A percentile compares a stretch with the other conserved stretches of the same genome.
phyloP scores from a whole-genome alignment of 2,888 invertebrate species.

The Lucinisca nassula region DNA sequence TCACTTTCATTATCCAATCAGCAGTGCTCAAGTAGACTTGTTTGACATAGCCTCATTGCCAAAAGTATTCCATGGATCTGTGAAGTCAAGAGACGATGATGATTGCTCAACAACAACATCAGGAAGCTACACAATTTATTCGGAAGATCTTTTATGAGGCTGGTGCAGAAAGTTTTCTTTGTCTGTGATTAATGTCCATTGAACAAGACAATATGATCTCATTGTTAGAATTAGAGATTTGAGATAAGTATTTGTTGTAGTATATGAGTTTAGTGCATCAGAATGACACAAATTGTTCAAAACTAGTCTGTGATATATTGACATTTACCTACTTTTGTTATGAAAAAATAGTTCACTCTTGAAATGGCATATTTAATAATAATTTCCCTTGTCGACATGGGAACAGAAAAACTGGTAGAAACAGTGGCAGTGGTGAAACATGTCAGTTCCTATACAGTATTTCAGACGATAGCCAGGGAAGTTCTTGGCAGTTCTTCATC shows the following conservation, averaged over 20 bases:
- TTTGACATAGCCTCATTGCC: conserved; percentile 47
- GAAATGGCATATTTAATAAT: not conserved
- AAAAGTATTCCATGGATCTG: conserved; percentile 42
- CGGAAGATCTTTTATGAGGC: conserved; percentile 65
- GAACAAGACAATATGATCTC: not conserved
- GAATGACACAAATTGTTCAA: not conserved
- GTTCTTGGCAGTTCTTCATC: no score
- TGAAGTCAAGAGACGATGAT: conserved; percentile 63
- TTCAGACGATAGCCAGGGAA: no score
- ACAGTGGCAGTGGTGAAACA: no score
- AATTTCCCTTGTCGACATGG: no score
- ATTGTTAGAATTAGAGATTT: not conserved
- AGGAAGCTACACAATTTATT: conserved; percentile 68
- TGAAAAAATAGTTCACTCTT: not conserved
- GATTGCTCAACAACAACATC: conserved; percentile 72
- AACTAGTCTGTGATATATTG: not conserved
- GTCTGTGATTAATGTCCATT: not conserved
- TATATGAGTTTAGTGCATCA: not conserved
- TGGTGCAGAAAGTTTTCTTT: not conserved
- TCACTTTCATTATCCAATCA: conserved; percentile 45
- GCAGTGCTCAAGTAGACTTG: conserved; percentile 49
- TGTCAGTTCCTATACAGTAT: no score
- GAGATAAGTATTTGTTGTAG: not conserved
- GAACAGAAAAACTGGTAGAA: no score
- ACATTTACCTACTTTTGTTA: not conserved